Percentiles rank a stretch among this genome's conserved stretches.
These are phyloP conservation scores for Motacilla alba DNA, from an alignment of 2,113 vertebrate genomes.

Conservation along the genomic window DNA sequence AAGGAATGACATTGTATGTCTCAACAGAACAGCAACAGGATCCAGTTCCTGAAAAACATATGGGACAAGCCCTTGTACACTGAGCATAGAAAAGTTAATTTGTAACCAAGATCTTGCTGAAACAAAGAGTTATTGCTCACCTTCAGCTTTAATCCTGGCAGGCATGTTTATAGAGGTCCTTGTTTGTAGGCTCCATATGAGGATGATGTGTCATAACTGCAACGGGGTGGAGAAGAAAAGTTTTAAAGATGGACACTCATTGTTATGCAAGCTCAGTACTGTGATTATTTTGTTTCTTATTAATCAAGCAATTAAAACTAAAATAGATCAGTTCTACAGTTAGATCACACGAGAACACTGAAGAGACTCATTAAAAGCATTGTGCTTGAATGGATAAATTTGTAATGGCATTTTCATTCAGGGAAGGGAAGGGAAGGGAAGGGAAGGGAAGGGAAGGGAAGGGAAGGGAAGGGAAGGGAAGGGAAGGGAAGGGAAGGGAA, in stretches of 20 bases:
- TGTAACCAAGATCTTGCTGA: constrained; percentile 35
- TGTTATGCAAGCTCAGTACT: not conserved
- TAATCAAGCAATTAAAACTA: not conserved
- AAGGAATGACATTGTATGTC: not conserved
- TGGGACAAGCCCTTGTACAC: not conserved
- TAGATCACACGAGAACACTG: not conserved
- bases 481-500: not conserved
- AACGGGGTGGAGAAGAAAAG: not conserved
- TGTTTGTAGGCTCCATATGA: not conserved
- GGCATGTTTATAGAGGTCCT: not conserved
- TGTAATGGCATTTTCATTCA: not conserved
- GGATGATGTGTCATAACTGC: not conserved
- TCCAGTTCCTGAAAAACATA: constrained; percentile 36
- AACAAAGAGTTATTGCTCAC: constrained; percentile 21
- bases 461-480: too few species aligned
- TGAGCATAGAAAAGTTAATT: constrained; percentile 40
- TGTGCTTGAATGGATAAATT: not conserved
- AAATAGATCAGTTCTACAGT: not conserved
- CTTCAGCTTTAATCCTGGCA: constrained; percentile 3
- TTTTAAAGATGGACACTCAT: not conserved
- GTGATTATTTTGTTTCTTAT: not conserved
- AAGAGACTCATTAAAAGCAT: not conserved
- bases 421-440: not conserved
- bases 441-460: not conserved
- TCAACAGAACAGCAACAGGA: constrained; percentile 15